Percentiles rank a stretch among this genome's conserved stretches.
These are phyloP conservation scores for Pollenia griseotomentosa DNA, from an alignment of 2,888 invertebrate genomes.

Conservation along the genomic window DNA sequence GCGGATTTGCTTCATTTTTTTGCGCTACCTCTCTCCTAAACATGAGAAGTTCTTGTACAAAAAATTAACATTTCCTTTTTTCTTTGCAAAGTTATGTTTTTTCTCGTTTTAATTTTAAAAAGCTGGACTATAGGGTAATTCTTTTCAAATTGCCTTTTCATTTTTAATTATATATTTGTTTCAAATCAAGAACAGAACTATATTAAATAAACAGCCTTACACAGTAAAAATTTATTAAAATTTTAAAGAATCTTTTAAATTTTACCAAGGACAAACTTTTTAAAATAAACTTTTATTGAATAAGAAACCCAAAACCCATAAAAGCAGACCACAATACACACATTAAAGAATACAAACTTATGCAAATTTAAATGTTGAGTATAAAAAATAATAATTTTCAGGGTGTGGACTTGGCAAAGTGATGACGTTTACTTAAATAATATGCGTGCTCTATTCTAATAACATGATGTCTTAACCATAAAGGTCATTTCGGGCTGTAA, in stretches of 20 bases:
- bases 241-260: background rate
- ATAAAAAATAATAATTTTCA: background rate
- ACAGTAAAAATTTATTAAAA: background rate
- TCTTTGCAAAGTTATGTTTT: too few species aligned
- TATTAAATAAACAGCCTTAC: too few species aligned
- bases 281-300: background rate
- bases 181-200: too few species aligned
- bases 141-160: too few species aligned
- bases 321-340: background rate
- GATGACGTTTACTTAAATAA: background rate
- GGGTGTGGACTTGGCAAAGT: background rate
- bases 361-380: background rate
- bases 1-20: too few species aligned
- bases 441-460: background rate
- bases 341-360: background rate
- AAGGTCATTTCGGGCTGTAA: background rate
- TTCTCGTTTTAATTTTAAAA: too few species aligned
- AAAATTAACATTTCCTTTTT: too few species aligned
- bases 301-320: background rate
- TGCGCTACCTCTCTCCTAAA: too few species aligned
- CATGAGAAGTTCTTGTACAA: too few species aligned
- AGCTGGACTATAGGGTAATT: too few species aligned
- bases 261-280: background rate
- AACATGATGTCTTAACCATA: background rate
- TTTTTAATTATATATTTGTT: too few species aligned